Conservation (phyloP, 2,888 invertebrate species). For the Torymus texanus region DNA sequence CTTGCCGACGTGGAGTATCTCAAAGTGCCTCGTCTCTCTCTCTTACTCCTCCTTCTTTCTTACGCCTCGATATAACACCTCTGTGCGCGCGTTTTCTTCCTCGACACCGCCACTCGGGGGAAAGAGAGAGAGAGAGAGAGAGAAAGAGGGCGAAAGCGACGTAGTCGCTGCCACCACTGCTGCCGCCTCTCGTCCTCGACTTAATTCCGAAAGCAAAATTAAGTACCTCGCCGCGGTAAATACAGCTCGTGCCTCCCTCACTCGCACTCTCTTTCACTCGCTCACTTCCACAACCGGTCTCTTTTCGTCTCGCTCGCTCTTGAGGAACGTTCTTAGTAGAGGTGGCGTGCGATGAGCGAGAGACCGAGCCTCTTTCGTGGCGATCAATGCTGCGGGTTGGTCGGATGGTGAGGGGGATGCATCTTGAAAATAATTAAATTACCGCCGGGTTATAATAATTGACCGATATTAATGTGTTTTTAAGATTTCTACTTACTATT, state of each 20-base stretch:
- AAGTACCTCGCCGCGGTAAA: constrained; percentile 71
- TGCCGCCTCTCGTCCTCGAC: constrained; percentile 59
- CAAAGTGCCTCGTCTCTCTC: constrained; percentile 65
- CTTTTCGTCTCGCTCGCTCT: constrained; percentile 3
- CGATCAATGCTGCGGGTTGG: constrained; percentile 36
- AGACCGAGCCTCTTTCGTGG: constrained; percentile 9
- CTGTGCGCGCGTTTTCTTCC: constrained; percentile 20
- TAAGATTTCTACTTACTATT: too few relatives aligned
- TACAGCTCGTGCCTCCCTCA: constrained; percentile 58
- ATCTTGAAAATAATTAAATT: constrained; percentile 40
- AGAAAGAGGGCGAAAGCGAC: constrained; percentile 1
- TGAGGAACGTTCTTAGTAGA: not conserved
- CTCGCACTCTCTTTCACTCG: not conserved
- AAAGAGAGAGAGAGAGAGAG: too few relatives aligned
- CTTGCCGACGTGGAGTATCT: constrained; percentile 67
- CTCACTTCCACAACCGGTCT: not conserved
- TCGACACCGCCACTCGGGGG: constrained; percentile 33
- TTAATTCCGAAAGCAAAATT: constrained; percentile 72
- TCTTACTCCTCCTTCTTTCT: constrained; percentile 38
- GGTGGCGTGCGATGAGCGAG: too few relatives aligned
- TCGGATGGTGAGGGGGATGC: not conserved
- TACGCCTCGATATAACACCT: constrained; percentile 42
- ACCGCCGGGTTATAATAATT: not conserved
- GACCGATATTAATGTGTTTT: too few relatives aligned
- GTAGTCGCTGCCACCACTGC: constrained; percentile 36